Conservation (phyloP, 2,113 vertebrate genomes). For the Chitala chitala region DNA sequence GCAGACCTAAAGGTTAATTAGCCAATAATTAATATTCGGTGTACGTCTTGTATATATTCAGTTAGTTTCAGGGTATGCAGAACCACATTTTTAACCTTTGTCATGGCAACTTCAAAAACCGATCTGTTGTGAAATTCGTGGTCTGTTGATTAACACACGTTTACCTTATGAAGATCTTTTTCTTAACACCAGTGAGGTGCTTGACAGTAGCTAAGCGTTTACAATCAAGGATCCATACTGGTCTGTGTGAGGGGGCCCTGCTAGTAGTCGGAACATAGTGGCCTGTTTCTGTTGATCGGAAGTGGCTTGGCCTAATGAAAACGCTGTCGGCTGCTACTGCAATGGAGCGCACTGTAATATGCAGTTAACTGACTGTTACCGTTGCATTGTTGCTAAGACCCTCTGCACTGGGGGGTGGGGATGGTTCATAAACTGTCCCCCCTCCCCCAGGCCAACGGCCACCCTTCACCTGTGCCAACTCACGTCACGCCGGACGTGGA, state of each 20-base stretch:
- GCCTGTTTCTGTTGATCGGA: background rate
- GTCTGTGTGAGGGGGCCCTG: background rate
- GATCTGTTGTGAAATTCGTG: too few relatives aligned
- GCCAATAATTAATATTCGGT: slow-evolving; percentile 15
- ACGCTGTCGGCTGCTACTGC: background rate
- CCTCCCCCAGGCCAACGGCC: too few relatives aligned
- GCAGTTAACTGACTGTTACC: background rate
- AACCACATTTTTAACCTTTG: background rate
- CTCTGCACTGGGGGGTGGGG: background rate
- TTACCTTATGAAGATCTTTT: too few relatives aligned
- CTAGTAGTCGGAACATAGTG: background rate
- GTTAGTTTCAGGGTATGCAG: background rate
- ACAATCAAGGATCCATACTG: background rate
- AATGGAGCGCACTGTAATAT: background rate
- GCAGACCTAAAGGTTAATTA: background rate
- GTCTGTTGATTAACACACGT: too few relatives aligned
- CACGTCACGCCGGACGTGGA: too few relatives aligned
- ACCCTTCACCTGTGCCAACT: background rate
- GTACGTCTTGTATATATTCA: background rate
- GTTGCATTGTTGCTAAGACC: background rate
- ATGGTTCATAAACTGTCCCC: background rate
- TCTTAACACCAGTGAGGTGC: too few relatives aligned
- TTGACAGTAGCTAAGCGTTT: too few relatives aligned
- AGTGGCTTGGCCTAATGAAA: slow-evolving; percentile 2
- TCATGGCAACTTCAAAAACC: too few relatives aligned